Percentiles rank a stretch among this genome's conserved stretches.
Evolutionary conservation across 2,113 vertebrate genomes (phyloP).

Genomic region (Myrmophylax atrothorax): DNA sequence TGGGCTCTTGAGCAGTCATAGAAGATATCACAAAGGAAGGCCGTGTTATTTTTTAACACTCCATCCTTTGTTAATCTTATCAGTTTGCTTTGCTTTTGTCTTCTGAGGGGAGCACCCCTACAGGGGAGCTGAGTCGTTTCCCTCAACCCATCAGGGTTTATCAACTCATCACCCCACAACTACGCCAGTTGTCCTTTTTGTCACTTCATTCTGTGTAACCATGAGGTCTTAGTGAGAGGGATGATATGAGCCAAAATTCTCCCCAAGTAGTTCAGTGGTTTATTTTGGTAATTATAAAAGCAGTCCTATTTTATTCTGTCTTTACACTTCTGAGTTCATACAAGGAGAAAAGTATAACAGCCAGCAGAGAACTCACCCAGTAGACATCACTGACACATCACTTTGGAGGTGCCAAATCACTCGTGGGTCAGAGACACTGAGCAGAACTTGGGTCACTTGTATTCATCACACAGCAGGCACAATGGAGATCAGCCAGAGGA

Average conservation of each 20-base stretch:
- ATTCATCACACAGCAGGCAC: not conserved
- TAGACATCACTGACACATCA: not conserved
- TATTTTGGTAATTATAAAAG: not conserved
- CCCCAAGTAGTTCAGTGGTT: not conserved
- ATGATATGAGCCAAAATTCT: not conserved
- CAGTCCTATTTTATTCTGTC: not conserved
- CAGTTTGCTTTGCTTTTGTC: too few species aligned
- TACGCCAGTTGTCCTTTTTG: not conserved
- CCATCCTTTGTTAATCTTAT: too few species aligned
- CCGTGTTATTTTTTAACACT: too few species aligned
- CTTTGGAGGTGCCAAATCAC: not conserved
- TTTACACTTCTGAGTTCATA: not conserved
- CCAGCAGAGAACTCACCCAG: not conserved
- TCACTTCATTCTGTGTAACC: not conserved
- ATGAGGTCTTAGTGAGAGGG: not conserved
- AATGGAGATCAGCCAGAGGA: not conserved
- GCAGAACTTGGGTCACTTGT: not conserved
- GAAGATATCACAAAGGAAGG: too few species aligned
- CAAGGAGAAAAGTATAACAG: not conserved
- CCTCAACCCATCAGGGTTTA: too few species aligned
- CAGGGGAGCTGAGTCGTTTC: too few species aligned
- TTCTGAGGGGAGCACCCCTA: too few species aligned
- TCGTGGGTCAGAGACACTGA: not conserved
- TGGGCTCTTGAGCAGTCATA: too few species aligned
- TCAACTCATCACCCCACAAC: too few species aligned